These are phyloP conservation scores for Chloroceryle aenea DNA, from an alignment of 2,113 vertebrate genomes.

Conservation along the genomic window DNA sequence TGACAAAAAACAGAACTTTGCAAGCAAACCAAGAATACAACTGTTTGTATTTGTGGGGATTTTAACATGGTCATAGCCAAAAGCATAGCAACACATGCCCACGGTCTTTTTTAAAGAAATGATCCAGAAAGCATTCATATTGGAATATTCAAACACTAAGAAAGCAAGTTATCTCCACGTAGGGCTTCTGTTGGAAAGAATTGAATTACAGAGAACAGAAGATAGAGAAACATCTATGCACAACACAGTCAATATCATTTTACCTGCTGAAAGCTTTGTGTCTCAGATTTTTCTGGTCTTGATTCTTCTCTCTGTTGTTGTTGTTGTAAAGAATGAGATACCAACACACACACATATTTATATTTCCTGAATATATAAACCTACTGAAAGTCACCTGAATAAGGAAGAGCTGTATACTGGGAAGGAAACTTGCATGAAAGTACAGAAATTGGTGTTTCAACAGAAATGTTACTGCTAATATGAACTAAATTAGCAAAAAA, in stretches of 20 bases:
- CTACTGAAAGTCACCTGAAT: not conserved
- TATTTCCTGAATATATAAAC: not conserved
- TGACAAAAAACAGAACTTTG: constrained; percentile 41
- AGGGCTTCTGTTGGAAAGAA: not conserved
- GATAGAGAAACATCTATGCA: not conserved
- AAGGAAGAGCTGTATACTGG: not conserved
- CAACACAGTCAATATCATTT: accelerated
- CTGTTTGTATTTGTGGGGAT: constrained; percentile 14
- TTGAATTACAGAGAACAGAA: not conserved
- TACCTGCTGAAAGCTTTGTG: not conserved
- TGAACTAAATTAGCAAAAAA: not conserved
- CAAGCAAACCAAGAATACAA: constrained; percentile 59
- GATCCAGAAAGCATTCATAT: not conserved
- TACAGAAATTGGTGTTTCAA: not conserved
- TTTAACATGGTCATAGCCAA: constrained; percentile 6
- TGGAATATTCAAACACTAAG: not conserved
- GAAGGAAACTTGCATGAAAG: not conserved
- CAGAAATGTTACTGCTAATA: not conserved
- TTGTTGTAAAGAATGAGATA: not conserved
- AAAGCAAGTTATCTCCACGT: not conserved
- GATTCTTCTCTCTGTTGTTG: not conserved
- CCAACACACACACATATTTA: not conserved
- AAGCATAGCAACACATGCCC: not conserved
- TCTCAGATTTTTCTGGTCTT: not conserved
- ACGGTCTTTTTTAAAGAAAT: no score